Evolutionary conservation across 2,888 invertebrate genomes (phyloP), one percentile per base, ranked within the genome.

Genomic region (Macrophya alboannulata): DNA sequence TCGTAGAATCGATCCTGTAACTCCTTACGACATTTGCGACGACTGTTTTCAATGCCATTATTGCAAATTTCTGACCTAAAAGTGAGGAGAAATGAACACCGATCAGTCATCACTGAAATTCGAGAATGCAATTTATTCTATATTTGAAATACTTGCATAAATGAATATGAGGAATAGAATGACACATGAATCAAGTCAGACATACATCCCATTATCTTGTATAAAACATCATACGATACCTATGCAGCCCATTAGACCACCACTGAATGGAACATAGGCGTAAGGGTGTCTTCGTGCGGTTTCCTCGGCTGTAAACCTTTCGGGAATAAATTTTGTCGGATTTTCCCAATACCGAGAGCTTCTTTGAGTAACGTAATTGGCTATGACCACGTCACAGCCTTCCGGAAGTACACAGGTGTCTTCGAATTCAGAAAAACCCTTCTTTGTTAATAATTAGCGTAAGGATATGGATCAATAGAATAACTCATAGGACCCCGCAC

Each of bases 281-380:
- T 82, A 90, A 17, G 89, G 87, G 84, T 89, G 89, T 31, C 90
- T 85, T 15, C 85, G 85, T 25, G 71, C 84, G 0, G 88, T 87
- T 84, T 90, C 88, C 85, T 90, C 89, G 0, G 86, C 87, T 17
- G 87, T 81, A 85, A 90, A 90, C 86, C 90, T 85, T 74, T 90
- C 90, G 0, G 90, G 90, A 72, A 88, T 76, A 55, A 90, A 90
- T 85, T 89, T 88, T 9, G 89, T 87, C 0, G 90, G 90, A 40
- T 89, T 86, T 4, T n/a, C n/a, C 90, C 90, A 90, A 83, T 86
- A 88, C 76, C 88, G 87, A 9, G 71, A 81, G 65, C 86, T 88
- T 85, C 89, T 87, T 17, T 88, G 87, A 40, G 88, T 88, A 0
- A 84, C 62, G 71, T 84, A 89, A 12, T 87, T 86, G 1, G 87